These are phyloP conservation scores for Caenorhabditis wallacei DNA, from an alignment of 2,888 invertebrate species.

Conservation along the genomic window DNA sequence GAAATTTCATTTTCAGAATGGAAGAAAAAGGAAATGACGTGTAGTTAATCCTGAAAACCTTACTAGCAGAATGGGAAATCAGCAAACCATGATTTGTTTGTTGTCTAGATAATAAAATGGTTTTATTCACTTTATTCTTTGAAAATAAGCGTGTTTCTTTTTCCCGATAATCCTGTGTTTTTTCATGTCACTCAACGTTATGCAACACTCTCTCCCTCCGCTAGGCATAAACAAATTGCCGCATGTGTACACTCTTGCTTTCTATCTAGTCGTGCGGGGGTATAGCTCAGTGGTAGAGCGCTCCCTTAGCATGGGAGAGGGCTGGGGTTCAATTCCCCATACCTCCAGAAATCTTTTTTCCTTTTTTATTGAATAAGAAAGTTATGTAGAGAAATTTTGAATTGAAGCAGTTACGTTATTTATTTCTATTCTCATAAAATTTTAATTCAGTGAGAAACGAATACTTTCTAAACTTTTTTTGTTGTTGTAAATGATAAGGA, in stretches of 20 bases:
- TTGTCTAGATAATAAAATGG: neutral
- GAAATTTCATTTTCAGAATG: neutral
- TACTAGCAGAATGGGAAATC: neutral
- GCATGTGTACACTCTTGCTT: neutral
- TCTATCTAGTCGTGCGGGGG: slow-evolving; percentile 56
- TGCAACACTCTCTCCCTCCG: neutral
- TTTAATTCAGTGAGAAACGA: no score
- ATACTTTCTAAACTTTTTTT: no score
- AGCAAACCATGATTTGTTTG: slow-evolving; percentile 20
- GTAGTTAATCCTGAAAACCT: neutral
- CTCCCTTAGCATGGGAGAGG: slow-evolving; percentile 79
- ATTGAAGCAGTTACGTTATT: no score
- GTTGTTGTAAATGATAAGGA: no score
- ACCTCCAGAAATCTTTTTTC: slow-evolving; percentile 69
- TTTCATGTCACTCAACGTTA: neutral
- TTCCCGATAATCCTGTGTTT: no score
- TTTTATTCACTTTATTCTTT: no score
- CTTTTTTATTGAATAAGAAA: neutral
- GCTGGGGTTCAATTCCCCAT: slow-evolving; percentile 76
- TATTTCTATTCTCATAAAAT: no score
- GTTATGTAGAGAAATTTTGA: no score
- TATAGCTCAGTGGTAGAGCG: slow-evolving; percentile 79
- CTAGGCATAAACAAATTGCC: neutral
- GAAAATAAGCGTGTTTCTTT: neutral
- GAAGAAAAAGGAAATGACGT: neutral